phyloP scores from a whole-genome alignment of 2,113 vertebrate genomes.

The Taxidea taxus region DNA sequence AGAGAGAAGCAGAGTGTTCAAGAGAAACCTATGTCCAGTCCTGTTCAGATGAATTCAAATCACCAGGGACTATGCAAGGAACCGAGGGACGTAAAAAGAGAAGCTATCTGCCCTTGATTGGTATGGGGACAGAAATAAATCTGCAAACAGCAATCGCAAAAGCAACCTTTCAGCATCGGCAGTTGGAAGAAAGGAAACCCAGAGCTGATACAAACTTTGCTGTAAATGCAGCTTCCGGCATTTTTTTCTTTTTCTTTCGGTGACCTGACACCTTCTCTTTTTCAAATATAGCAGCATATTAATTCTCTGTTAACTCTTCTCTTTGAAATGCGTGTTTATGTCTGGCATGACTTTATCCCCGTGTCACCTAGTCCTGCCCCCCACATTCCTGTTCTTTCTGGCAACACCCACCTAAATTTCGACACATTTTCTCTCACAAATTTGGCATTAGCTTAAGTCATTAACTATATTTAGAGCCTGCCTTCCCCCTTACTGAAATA shows the following conservation, averaged over 20 bases:
- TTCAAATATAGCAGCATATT: conserved; percentile 47
- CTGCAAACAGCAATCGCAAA: background rate
- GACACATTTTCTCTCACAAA: conserved; percentile 48
- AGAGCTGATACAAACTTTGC: background rate
- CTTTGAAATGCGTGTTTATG: background rate
- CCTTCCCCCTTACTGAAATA: conserved; percentile 6
- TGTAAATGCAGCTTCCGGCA: conserved; percentile 10
- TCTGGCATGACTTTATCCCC: conserved; percentile 50
- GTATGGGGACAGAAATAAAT: conserved; percentile 31
- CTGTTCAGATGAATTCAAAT: background rate
- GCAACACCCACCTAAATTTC: conserved; percentile 56
- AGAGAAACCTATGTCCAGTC: background rate
- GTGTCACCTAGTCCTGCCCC: background rate
- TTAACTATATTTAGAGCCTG: conserved; percentile 56
- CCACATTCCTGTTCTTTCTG: background rate
- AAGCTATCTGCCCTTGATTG: background rate
- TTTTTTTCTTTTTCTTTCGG: background rate
- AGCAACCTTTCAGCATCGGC: background rate
- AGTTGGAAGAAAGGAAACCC: background rate
- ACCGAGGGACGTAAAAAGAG: background rate
- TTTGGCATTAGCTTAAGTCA: conserved; percentile 54
- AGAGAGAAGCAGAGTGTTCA: background rate
- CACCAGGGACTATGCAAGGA: background rate
- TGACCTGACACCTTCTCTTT: conserved; percentile 58
- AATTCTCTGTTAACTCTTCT: conserved; percentile 54